A percentile compares a stretch with the other conserved stretches of the same genome.
phyloP scores from a whole-genome alignment of 2,113 vertebrate genomes.

The Oncorhynchus tshawytscha region DNA sequence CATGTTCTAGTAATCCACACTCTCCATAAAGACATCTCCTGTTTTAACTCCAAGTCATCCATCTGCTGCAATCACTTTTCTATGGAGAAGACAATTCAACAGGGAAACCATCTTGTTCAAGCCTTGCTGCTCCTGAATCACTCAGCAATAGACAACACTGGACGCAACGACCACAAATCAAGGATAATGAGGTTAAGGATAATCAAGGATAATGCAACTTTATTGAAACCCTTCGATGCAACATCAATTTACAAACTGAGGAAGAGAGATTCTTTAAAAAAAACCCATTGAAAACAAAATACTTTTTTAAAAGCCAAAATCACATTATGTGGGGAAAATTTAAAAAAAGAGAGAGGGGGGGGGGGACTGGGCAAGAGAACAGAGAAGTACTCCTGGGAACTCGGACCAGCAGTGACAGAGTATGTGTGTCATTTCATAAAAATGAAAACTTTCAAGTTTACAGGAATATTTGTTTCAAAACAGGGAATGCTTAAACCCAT shows the following conservation, averaged over 20 bases:
- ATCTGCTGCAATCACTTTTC: too few relatives aligned
- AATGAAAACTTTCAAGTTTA: conserved; percentile 83
- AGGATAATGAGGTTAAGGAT: too few relatives aligned
- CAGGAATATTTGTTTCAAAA: conserved; percentile 72
- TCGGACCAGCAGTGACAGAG: conserved; percentile 77
- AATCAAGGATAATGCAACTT: conserved; percentile 73
- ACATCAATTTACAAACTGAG: conserved; percentile 77
- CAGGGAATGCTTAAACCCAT: conserved; percentile 55
- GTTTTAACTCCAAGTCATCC: too few relatives aligned
- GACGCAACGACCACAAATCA: conserved; percentile 48
- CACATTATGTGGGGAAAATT: too few relatives aligned
- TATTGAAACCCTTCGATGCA: conserved; percentile 79
- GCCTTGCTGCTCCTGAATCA: neutral
- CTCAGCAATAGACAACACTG: neutral
- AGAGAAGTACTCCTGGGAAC: conserved; percentile 46
- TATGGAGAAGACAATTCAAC: too few relatives aligned
- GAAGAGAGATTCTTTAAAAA: conserved; percentile 63
- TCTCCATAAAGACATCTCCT: too few relatives aligned
- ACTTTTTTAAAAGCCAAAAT: conserved; percentile 59
- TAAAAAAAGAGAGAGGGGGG: too few relatives aligned
- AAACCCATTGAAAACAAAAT: conserved; percentile 28
- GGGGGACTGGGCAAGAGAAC: conserved; percentile 51
- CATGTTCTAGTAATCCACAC: too few relatives aligned
- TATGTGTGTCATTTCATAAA: conserved; percentile 63
- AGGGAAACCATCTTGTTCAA: too few relatives aligned